These are phyloP conservation scores for Strix aluco DNA, from an alignment of 2,113 vertebrate genomes.

Conservation along the genomic window DNA sequence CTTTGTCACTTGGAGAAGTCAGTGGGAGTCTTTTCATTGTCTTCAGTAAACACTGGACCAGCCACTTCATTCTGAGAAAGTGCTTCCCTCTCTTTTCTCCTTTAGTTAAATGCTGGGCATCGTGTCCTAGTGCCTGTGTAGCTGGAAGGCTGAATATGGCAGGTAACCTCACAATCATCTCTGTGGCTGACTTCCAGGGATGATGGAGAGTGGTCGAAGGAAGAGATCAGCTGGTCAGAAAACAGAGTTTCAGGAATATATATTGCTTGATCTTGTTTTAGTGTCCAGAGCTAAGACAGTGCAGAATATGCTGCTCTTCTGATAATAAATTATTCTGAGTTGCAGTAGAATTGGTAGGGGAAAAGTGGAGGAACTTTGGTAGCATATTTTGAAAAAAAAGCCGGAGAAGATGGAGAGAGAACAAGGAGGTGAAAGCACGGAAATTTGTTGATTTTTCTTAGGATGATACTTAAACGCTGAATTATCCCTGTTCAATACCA, in stretches of 20 bases:
- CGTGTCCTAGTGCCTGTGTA: fast-evolving
- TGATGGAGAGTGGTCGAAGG: not conserved
- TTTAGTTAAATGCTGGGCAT: not conserved
- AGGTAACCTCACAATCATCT: not conserved
- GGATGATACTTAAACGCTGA: not conserved
- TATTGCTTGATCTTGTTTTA: not conserved
- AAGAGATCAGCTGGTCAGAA: not conserved
- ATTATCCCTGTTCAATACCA: not conserved
- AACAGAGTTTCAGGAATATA: not conserved
- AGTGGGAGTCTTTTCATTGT: not conserved
- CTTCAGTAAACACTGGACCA: not conserved
- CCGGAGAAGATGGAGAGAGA: not conserved
- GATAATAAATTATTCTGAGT: not conserved
- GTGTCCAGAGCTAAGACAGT: not conserved
- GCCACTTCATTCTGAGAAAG: not conserved
- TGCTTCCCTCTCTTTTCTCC: not conserved
- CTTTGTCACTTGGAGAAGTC: not conserved
- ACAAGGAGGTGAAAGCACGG: not conserved
- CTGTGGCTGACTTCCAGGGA: not conserved
- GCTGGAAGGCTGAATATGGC: not conserved
- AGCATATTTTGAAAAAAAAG: not conserved
- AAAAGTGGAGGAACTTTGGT: not conserved
- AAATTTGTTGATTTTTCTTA: not conserved
- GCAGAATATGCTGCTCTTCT: not conserved
- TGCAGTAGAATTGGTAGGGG: not conserved